These are phyloP conservation scores for Ptilodon capucinus DNA, from an alignment of 2,888 invertebrate genomes.

Conservation along the genomic window DNA sequence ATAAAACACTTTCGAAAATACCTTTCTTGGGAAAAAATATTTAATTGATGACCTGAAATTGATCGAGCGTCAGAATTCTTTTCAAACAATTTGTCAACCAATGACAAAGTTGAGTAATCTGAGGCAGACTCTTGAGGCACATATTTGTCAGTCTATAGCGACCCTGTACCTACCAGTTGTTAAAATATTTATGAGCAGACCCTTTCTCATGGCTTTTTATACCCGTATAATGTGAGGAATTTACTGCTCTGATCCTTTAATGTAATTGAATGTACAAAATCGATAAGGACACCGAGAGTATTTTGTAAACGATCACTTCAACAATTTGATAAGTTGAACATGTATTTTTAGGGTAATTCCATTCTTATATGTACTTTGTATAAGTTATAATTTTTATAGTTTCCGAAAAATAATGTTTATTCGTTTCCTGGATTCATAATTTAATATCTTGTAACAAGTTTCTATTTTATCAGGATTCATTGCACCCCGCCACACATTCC, in stretches of 20 bases:
- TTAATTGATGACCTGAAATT: neutral
- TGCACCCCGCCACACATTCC: too few relatives aligned
- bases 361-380: too few relatives aligned
- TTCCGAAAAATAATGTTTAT: too few relatives aligned
- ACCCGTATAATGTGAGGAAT: constrained; percentile 63
- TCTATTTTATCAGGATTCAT: too few relatives aligned
- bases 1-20: neutral
- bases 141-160: constrained; percentile 22
- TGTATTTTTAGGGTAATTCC: neutral
- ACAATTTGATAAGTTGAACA: neutral
- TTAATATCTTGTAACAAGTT: too few relatives aligned
- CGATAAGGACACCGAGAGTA: constrained; percentile 40
- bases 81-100: neutral
- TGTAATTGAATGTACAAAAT: constrained; percentile 63
- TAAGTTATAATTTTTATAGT: too few relatives aligned
- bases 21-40: neutral
- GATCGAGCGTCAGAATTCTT: neutral
- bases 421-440: too few relatives aligned
- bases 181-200: constrained; percentile 68
- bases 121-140: constrained; percentile 10
- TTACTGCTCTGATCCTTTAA: constrained; percentile 60
- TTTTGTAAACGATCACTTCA: constrained; percentile 24
- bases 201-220: constrained; percentile 62
- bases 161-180: constrained; percentile 39
- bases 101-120: constrained; percentile 2